A percentile compares a stretch with the other conserved stretches of the same genome.
phyloP scores from a whole-genome alignment of 2,888 invertebrate genomes.

The Sisyra terminalis region DNA sequence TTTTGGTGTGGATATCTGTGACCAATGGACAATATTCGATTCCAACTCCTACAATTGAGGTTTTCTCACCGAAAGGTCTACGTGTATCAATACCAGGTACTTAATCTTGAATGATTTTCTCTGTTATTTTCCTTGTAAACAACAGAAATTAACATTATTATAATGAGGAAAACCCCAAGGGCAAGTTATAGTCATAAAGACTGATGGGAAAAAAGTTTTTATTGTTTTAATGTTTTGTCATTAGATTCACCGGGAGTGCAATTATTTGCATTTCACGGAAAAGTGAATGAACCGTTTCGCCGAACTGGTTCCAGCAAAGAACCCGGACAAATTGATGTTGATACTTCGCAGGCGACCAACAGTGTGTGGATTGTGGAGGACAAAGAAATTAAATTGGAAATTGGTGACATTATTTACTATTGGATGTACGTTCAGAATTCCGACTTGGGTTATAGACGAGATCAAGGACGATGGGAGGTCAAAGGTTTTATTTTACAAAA shows the following conservation, averaged over 20 bases:
- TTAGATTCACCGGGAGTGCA: conserved; percentile 33
- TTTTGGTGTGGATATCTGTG: too few relatives aligned
- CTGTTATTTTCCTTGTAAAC: not conserved
- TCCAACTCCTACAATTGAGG: conserved; percentile 38
- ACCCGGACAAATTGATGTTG: conserved; percentile 30
- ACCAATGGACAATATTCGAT: conserved; percentile 21
- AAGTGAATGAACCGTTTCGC: conserved; percentile 35
- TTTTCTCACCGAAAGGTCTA: conserved; percentile 39
- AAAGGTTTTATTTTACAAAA: conserved; percentile 20
- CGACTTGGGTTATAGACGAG: conserved; percentile 28
- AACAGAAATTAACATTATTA: not conserved
- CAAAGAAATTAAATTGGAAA: conserved; percentile 24
- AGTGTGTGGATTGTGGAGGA: conserved; percentile 37
- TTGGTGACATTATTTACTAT: conserved; percentile 40
- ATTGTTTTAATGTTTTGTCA: conserved; percentile 14
- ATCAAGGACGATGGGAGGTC: conserved; percentile 26
- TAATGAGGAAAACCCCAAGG: not conserved
- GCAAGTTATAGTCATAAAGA: not conserved
- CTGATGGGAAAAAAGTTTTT: not conserved
- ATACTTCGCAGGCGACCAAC: conserved; percentile 26
- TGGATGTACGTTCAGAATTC: conserved; percentile 41
- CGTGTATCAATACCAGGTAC: conserved; percentile 43
- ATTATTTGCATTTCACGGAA: conserved; percentile 46
- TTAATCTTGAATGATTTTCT: conserved; percentile 9
- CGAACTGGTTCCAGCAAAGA: conserved; percentile 27